phyloP scores from a whole-genome alignment of 30 jellyfish, hydroid and myxozoan species.

The Cassiopea xamachana region DNA sequence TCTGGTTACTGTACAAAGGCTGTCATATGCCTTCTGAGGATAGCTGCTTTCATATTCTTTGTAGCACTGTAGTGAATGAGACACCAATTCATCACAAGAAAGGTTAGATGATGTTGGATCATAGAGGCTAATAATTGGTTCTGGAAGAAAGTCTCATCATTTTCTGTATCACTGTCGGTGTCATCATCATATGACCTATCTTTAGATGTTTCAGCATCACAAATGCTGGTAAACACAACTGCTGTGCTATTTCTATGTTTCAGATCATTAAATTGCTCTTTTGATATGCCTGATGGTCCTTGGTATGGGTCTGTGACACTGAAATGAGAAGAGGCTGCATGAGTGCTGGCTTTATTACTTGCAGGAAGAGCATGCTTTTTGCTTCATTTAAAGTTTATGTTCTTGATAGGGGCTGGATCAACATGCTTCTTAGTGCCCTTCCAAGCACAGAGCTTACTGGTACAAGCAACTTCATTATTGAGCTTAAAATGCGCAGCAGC shows the following conservation, averaged over 20 bases:
- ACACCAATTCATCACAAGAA: slow-evolving; percentile 9
- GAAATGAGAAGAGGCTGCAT: background rate
- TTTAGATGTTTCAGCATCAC: too few species aligned
- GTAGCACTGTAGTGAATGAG: background rate
- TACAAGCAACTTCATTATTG: slow-evolving; percentile 9
- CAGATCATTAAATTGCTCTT: background rate
- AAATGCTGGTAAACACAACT: too few species aligned
- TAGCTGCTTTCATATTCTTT: background rate
- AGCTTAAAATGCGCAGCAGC: slow-evolving; percentile 31
- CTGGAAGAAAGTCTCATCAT: slow-evolving; percentile 28
- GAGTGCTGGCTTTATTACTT: background rate
- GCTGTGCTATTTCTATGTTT: slow-evolving; percentile 4
- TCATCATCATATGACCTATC: too few species aligned
- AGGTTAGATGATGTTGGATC: slow-evolving; percentile 42
- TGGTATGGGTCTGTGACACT: background rate
- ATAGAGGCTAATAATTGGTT: slow-evolving; percentile 27
- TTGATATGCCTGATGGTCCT: background rate
- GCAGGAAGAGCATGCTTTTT: slow-evolving; percentile 11
- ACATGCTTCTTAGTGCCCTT: slow-evolving; percentile 24
- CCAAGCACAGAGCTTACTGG: slow-evolving; percentile 44
- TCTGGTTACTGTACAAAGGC: slow-evolving; percentile 16
- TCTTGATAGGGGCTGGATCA: slow-evolving; percentile 34
- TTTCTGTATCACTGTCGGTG: slow-evolving; percentile 32
- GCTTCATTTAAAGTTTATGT: slow-evolving; percentile 11
- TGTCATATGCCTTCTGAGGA: slow-evolving; percentile 1